phyloP scores from a whole-genome alignment of 2,797 vertebrate species.

The Danio tinwini region DNA sequence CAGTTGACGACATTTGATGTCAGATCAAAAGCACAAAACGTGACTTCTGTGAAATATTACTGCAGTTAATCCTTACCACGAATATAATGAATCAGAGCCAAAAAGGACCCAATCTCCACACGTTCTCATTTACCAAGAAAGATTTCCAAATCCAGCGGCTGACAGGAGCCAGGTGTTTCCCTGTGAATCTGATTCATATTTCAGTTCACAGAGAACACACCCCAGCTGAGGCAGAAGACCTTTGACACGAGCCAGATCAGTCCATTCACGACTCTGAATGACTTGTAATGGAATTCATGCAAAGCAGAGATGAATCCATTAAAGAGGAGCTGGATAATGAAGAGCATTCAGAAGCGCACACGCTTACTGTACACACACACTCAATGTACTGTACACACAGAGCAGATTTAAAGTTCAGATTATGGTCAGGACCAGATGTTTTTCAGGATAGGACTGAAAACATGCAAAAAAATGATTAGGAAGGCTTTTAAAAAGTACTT shows the following conservation, averaged over 20 bases:
- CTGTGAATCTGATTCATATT: not conserved
- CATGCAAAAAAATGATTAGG: too few species aligned
- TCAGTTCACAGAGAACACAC: conserved; percentile 4
- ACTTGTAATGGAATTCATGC: conserved; percentile 25
- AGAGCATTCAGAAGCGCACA: not conserved
- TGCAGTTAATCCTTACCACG: not conserved
- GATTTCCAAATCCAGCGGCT: not conserved
- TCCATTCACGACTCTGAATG: not conserved
- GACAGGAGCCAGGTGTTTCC: not conserved
- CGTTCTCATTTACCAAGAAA: not conserved
- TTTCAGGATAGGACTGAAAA: not conserved
- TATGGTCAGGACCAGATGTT: not conserved
- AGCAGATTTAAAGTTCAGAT: not conserved
- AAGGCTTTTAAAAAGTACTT: too few species aligned
- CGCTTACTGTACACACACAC: not conserved
- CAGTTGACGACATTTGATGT: not conserved
- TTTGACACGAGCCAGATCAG: conserved; percentile 31
- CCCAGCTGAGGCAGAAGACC: not conserved
- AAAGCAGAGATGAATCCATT: conserved; percentile 36
- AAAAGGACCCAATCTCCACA: not conserved
- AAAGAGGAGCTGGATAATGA: conserved; percentile 22
- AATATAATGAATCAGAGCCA: not conserved
- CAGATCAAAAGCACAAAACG: not conserved
- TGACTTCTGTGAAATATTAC: not conserved
- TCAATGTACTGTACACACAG: not conserved